phyloP scores from a whole-genome alignment of 2,888 invertebrate species.

The Chromoteleia sp. region DNA sequence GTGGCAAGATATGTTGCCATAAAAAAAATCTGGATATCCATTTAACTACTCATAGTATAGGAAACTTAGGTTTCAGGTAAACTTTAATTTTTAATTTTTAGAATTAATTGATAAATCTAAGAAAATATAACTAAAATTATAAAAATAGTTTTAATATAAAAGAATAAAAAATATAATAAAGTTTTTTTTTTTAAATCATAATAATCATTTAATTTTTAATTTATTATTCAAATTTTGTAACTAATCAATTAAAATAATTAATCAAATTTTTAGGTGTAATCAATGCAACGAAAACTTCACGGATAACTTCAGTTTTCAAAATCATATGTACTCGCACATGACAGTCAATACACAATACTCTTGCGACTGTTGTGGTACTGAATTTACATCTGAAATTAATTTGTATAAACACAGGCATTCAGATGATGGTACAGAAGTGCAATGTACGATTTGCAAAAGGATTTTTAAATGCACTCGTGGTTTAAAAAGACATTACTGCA shows the following conservation, averaged over 20 bases:
- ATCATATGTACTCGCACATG: slow-evolving; percentile 33
- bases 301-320: slow-evolving; percentile 4
- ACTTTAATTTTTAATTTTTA: too few species aligned
- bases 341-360: slow-evolving; percentile 1
- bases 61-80: slow-evolving; percentile 16
- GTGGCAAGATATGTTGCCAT: slow-evolving; percentile 48
- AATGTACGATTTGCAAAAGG: slow-evolving; percentile 19
- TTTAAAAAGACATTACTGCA: slow-evolving; percentile 26
- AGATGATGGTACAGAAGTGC: background rate
- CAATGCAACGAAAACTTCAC: slow-evolving; percentile 7
- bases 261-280: slow-evolving; percentile 26
- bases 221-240: background rate
- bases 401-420: slow-evolving; percentile 11
- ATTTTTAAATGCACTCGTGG: slow-evolving; percentile 9
- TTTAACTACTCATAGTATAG: slow-evolving; percentile 16
- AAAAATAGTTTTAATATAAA: background rate
- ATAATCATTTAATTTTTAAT: too few species aligned
- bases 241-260: too few species aligned
- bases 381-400: slow-evolving; percentile 15
- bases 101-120: too few species aligned
- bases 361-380: slow-evolving; percentile 13
- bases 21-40: slow-evolving; percentile 45
- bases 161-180: too few species aligned
- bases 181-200: too few species aligned
- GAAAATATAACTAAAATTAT: too few species aligned